Evolutionary conservation across 1,140 invertebrate genomes (phyloP), one percentile per base, ranked within the genome.

Genomic region (Diachasma alloeum): DNA sequence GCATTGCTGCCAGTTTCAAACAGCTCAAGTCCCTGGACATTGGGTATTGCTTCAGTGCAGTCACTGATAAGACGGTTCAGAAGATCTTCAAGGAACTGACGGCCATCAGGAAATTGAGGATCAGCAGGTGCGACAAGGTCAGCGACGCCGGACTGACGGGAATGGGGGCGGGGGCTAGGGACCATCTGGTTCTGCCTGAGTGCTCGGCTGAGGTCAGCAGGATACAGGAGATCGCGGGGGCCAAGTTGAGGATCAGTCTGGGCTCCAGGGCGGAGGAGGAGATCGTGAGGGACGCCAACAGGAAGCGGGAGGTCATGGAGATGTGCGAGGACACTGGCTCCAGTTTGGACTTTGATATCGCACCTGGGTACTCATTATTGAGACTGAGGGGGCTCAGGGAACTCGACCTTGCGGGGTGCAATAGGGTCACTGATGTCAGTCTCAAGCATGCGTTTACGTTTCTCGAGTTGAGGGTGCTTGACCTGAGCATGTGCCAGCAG

Each of bases 391-490:
- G 91, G 15, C 86, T 95, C 4, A 88, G 83, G 74, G 87, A 91
- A 46, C 85, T 95, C 3, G 91, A 94, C 84, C 84, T 95, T 6
- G 91, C 91, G 63, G 91, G 91, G 2, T 95, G 94, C 82, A 93
- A 92, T 78, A 91, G 91, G 82, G 91, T 95, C 13, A 93, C 93
- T 37, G 94, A 95, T 88, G 91, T 94, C 4, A 94, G 93, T 77
- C 81, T 95, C 0, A 92, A 91, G 59, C 92, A 94, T 81, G 91
- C 92, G 8, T 91, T 95, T 66, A 90, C 90, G 63, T 94, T 94
- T 81, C 87, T 89, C 37, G 93, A 94, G 85, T 86, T 95, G 9
- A 85, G 85, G 74, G 85, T 88, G 76, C 85, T 94, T 46, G 91
- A 93, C 82, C 86, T 95, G 10, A 93, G 92, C 48, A 91, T 92